These are phyloP conservation scores for Cotesia chilonis DNA, from an alignment of 1,140 invertebrate genomes.

Conservation along the genomic window DNA sequence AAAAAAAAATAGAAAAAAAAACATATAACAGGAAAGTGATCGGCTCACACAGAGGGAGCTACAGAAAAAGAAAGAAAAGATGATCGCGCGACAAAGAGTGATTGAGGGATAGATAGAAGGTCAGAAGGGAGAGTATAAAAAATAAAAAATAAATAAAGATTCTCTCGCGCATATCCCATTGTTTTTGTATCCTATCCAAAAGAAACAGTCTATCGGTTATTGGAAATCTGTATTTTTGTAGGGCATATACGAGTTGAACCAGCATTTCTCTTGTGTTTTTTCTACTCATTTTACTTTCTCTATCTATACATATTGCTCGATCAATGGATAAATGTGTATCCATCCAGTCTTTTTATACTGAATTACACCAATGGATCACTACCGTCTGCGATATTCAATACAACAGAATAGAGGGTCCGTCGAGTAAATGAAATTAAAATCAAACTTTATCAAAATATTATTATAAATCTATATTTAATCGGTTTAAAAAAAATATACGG, in stretches of 20 bases:
- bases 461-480: too few relatives aligned
- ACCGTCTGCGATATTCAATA: neutral
- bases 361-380: conserved; percentile 9
- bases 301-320: conserved; percentile 19
- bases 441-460: too few relatives aligned
- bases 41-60: conserved; percentile 31
- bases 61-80: conserved; percentile 33
- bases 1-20: conserved; percentile 5
- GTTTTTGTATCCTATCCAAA: conserved; percentile 48
- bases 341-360: conserved; percentile 15
- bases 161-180: conserved; percentile 44
- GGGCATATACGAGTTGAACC: conserved; percentile 48
- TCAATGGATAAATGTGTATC: conserved; percentile 14
- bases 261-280: conserved; percentile 14
- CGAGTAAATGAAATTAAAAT: neutral
- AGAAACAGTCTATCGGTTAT: conserved; percentile 57
- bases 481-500: too few relatives aligned
- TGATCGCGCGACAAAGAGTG: conserved; percentile 31
- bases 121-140: conserved; percentile 30
- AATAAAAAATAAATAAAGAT: conserved; percentile 35
- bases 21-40: conserved; percentile 15
- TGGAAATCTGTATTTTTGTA: conserved; percentile 64
- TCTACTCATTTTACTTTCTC: conserved; percentile 3
- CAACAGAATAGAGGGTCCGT: neutral
- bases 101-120: conserved; percentile 33